Evolutionary conservation across 2,888 invertebrate species (phyloP).

Genomic region (Netelia fuscicornis): DNA sequence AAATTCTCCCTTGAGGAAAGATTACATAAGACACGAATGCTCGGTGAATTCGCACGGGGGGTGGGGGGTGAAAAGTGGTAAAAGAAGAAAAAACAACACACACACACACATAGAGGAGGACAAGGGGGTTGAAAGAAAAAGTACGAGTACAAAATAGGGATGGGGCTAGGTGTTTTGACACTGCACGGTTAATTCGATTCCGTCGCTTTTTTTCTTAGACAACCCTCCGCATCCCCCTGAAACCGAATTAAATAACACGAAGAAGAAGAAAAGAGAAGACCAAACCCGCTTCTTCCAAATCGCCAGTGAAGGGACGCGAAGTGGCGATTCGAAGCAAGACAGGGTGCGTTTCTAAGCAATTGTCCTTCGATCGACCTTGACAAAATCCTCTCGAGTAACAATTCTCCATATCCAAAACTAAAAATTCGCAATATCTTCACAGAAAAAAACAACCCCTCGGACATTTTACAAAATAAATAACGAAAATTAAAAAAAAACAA

Average conservation of each 20-base stretch:
- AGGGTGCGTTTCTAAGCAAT: too few species aligned
- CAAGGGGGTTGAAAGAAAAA: slow-evolving; percentile 7
- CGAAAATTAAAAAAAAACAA: not conserved
- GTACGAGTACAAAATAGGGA: not conserved
- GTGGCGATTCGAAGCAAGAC: too few species aligned
- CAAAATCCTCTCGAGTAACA: too few species aligned
- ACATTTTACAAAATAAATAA: not conserved
- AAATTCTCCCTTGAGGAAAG: slow-evolving; percentile 35
- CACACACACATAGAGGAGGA: slow-evolving; percentile 8
- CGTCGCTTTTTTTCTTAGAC: slow-evolving; percentile 45
- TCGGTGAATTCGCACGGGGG: not conserved
- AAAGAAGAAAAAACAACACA: slow-evolving; percentile 21
- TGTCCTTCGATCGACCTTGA: too few species aligned
- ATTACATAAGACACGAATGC: not conserved
- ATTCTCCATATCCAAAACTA: too few species aligned
- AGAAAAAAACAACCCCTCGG: not conserved
- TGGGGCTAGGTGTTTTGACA: slow-evolving; percentile 65
- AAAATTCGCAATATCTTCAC: too few species aligned
- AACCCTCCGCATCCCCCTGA: slow-evolving; percentile 26
- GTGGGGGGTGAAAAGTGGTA: not conserved
- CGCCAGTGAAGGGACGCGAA: not conserved
- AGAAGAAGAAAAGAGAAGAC: not conserved
- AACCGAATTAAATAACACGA: slow-evolving; percentile 15
- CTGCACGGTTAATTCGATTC: slow-evolving; percentile 67
- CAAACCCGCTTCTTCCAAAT: slow-evolving; percentile 44